Percentiles rank a stretch among this genome's conserved stretches.
Evolutionary conservation across 2,888 invertebrate species (phyloP).

Genomic region (Melieria omissa): DNA sequence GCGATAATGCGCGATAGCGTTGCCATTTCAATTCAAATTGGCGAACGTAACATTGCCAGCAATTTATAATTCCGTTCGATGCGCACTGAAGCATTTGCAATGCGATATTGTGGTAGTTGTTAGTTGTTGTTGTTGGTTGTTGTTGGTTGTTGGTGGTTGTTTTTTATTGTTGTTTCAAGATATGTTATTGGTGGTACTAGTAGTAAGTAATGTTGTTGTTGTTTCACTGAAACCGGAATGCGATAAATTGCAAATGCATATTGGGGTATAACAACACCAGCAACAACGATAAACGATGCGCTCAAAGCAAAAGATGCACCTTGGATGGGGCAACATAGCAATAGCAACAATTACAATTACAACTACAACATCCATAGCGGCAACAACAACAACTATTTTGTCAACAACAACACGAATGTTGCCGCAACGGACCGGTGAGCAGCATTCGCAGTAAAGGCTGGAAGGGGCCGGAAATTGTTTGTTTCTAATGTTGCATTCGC

Average conservation of each 20-base stretch:
- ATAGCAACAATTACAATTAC: slow-evolving; percentile 21
- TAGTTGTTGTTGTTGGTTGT: slow-evolving; percentile 2
- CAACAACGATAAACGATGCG: slow-evolving; percentile 1
- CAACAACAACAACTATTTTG: background rate
- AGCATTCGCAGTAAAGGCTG: no score
- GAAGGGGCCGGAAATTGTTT: slow-evolving; percentile 10
- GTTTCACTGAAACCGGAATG: slow-evolving; percentile 26
- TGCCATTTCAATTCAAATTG: slow-evolving; percentile 37
- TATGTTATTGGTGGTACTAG: slow-evolving; percentile 7
- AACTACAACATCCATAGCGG: slow-evolving; percentile 4
- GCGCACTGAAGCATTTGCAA: slow-evolving; percentile 35
- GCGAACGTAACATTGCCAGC: slow-evolving; percentile 3
- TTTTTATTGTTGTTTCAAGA: slow-evolving; percentile 8
- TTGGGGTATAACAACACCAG: slow-evolving; percentile 9
- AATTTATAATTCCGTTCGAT: slow-evolving; percentile 31
- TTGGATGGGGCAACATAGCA: slow-evolving; percentile 24
- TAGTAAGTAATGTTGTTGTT: slow-evolving; percentile 10
- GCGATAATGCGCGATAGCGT: slow-evolving; percentile 35
- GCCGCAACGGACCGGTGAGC: background rate
- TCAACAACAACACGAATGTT: background rate
- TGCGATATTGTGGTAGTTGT: slow-evolving; percentile 6
- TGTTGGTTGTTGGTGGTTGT: background rate
- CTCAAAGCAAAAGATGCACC: slow-evolving; percentile 7
- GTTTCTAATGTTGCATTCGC: slow-evolving; percentile 33
- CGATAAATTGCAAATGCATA: slow-evolving; percentile 33